Evolutionary conservation across 2,888 invertebrate species (phyloP).

Genomic region (Gonocerus acuteangulatus): DNA sequence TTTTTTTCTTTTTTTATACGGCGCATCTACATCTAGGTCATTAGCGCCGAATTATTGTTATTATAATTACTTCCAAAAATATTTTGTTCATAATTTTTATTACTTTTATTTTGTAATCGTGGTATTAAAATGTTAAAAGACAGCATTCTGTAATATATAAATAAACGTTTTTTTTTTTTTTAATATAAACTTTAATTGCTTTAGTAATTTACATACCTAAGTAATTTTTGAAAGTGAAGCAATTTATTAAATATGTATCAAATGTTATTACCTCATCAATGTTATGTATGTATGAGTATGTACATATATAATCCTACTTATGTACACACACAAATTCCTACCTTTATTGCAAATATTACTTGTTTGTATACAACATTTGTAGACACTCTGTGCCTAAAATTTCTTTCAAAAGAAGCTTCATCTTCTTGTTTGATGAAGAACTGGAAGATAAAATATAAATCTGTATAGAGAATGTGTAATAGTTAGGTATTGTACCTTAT

Average conservation of each 20-base stretch:
- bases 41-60: too few species aligned
- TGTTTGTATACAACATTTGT: constrained; percentile 14
- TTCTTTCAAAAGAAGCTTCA: constrained; percentile 19
- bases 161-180: too few species aligned
- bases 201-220: too few species aligned
- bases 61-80: too few species aligned
- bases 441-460: constrained; percentile 1
- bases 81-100: too few species aligned
- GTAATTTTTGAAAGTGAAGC: too few species aligned
- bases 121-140: too few species aligned
- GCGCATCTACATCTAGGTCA: too few species aligned
- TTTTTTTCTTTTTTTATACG: too few species aligned
- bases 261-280: neutral
- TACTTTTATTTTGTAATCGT: too few species aligned
- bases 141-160: too few species aligned
- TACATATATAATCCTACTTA: neutral
- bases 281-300: neutral
- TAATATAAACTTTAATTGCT: too few species aligned
- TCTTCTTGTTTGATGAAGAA: constrained; percentile 6
- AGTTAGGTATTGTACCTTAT: constrained; percentile 2
- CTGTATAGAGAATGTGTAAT: constrained; percentile 11
- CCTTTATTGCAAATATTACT: neutral
- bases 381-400: constrained; percentile 18
- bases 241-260: neutral
- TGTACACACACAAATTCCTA: neutral